Conservation (phyloP, 2,113 vertebrate species). For the Cyrtonyx montezumae region DNA sequence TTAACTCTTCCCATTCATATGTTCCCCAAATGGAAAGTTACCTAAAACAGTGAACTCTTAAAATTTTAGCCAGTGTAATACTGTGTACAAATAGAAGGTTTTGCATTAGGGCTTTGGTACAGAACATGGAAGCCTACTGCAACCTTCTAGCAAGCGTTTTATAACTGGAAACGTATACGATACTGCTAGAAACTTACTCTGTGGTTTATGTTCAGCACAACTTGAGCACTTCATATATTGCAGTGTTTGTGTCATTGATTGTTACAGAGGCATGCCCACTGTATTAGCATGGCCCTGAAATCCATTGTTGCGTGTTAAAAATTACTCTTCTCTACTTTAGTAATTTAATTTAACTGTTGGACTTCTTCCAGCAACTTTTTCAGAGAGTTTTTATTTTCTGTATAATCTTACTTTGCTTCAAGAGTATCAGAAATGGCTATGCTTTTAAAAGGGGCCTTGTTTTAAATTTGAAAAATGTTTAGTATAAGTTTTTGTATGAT, state of each 20-base stretch:
- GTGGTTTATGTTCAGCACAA: neutral
- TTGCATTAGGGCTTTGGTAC: neutral
- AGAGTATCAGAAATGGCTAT: neutral
- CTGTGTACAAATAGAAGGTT: neutral
- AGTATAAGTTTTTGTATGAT: neutral
- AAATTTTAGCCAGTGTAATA: neutral
- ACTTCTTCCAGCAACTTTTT: neutral
- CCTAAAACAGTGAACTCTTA: neutral
- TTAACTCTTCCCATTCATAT: neutral
- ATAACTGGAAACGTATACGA: neutral
- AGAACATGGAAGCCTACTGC: neutral
- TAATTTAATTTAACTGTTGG: neutral
- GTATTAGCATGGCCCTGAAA: neutral
- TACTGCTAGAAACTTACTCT: neutral
- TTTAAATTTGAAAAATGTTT: neutral
- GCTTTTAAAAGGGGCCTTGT: neutral
- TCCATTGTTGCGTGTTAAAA: neutral
- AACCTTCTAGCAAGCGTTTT: neutral
- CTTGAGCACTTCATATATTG: rapidly evolving
- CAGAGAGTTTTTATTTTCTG: neutral
- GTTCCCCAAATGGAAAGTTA: neutral
- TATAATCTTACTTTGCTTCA: neutral
- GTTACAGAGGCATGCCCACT: neutral
- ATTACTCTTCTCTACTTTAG: neutral
- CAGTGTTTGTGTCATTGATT: neutral